These are phyloP conservation scores for Acrocyrtus sp. DNA, from an alignment of 2,888 invertebrate species.

Conservation along the genomic window DNA sequence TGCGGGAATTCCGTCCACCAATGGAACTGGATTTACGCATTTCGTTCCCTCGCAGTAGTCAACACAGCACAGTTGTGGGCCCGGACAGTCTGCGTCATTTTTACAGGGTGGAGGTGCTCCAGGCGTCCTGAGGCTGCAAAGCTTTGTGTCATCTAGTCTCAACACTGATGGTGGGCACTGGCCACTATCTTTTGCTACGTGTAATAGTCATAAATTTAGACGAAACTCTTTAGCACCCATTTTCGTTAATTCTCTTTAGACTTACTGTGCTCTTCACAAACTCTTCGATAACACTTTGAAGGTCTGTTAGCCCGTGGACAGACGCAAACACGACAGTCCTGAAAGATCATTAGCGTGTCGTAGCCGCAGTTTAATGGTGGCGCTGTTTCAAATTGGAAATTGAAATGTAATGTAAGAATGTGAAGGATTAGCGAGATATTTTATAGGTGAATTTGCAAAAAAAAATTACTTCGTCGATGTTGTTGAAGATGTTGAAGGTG, in stretches of 20 bases:
- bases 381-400: background rate
- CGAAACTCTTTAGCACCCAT: no score
- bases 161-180: constrained; percentile 52
- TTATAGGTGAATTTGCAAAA: no score
- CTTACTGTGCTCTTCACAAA: constrained; percentile 6
- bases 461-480: no score
- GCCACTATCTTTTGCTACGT: constrained; percentile 53
- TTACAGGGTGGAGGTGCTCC: constrained; percentile 30
- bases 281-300: background rate
- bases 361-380: background rate
- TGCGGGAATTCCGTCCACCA: no score
- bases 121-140: constrained; percentile 22
- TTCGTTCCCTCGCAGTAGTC: constrained; percentile 56
- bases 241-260: background rate
- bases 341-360: constrained; percentile 8
- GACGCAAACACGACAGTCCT: constrained; percentile 9
- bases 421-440: no score
- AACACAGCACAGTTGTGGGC: constrained; percentile 55
- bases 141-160: constrained; percentile 46
- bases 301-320: background rate
- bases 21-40: constrained; percentile 54
- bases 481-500: no score
- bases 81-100: constrained; percentile 55
- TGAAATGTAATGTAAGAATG: no score
- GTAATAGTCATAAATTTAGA: background rate